Percentiles rank a stretch among this genome's conserved stretches.
Conservation (phyloP, 1,140 invertebrate species). For the Holotrichia oblita region DNA sequence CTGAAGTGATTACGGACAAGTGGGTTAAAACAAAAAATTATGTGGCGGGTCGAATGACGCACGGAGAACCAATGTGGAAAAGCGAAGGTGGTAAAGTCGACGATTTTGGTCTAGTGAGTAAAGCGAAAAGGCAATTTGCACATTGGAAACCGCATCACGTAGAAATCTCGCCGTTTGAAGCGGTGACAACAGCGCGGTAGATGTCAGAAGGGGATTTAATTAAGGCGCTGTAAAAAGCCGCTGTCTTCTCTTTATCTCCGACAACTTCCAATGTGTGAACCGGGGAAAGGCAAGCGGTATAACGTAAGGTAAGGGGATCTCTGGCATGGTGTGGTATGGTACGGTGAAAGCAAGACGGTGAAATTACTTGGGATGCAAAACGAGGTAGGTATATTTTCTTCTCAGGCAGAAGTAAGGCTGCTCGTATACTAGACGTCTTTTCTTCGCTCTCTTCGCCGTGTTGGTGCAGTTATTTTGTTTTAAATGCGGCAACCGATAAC, state of each 20-base stretch:
- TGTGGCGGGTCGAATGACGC: conserved; percentile 1
- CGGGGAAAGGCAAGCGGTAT: conserved; percentile 11
- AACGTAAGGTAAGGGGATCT: conserved; percentile 3
- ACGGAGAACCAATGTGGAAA: not conserved
- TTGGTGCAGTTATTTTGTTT: conserved; percentile 33
- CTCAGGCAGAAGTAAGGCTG: not conserved
- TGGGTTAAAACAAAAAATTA: conserved; percentile 54
- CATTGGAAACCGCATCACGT: conserved; percentile 61
- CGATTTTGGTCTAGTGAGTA: not conserved
- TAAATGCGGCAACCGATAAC: conserved; percentile 30
- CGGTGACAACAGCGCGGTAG: conserved; percentile 60
- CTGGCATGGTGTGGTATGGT: not conserved
- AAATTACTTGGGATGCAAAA: conserved; percentile 32
- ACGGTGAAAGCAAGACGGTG: conserved; percentile 15
- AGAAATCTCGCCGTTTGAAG: conserved; percentile 60
- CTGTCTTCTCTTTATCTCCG: conserved; percentile 46
- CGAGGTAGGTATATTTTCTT: conserved; percentile 4
- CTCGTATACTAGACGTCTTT: conserved; percentile 4
- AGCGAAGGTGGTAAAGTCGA: not conserved
- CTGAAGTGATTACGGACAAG: not conserved
- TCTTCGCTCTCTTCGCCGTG: not conserved
- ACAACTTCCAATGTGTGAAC: conserved; percentile 23
- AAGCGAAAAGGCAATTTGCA: conserved; percentile 57
- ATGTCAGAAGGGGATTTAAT: conserved; percentile 63
- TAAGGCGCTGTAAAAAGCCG: conserved; percentile 60